Percentiles rank a stretch among this genome's conserved stretches.
Conservation (phyloP, 2,888 invertebrate genomes). For the Coelopa pilipes region DNA sequence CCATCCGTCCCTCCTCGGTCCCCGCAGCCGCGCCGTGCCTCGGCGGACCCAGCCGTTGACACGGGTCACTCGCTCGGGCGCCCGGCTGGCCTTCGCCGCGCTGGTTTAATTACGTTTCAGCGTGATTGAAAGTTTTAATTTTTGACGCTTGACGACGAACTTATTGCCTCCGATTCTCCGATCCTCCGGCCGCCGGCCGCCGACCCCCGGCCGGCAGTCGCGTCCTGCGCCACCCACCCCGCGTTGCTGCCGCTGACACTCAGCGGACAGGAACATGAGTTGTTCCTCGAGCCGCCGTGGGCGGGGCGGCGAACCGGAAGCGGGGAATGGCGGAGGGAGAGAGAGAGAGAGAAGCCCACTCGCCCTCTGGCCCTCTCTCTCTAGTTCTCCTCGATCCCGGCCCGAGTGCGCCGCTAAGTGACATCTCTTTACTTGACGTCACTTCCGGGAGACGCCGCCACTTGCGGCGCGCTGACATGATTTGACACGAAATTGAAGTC, state of each 20-base stretch:
- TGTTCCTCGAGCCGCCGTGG: no score
- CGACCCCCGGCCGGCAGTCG: no score
- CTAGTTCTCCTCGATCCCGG: neutral
- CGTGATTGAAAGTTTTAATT: slow-evolving; percentile 13
- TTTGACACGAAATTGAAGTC: slow-evolving; percentile 44
- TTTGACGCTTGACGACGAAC: neutral
- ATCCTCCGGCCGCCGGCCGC: no score
- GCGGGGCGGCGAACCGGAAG: no score
- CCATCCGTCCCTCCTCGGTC: neutral
- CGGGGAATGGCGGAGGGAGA: no score
- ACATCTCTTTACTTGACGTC: neutral
- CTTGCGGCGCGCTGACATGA: slow-evolving; percentile 33
- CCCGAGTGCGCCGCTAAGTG: neutral
- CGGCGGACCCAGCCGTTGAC: slow-evolving; percentile 16
- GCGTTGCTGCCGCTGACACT: no score
- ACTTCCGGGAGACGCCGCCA: neutral
- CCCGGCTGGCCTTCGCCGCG: neutral
- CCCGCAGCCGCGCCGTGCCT: neutral
- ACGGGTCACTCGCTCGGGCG: neutral
- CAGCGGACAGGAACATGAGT: no score
- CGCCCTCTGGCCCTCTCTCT: neutral
- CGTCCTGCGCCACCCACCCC: no score
- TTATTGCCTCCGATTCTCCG: neutral
- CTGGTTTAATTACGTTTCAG: neutral
- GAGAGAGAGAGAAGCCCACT: neutral